Evolutionary conservation across 2,888 invertebrate species (phyloP), one percentile per base, ranked within the genome.

Genomic region (Drosophila subsilvestris): DNA sequence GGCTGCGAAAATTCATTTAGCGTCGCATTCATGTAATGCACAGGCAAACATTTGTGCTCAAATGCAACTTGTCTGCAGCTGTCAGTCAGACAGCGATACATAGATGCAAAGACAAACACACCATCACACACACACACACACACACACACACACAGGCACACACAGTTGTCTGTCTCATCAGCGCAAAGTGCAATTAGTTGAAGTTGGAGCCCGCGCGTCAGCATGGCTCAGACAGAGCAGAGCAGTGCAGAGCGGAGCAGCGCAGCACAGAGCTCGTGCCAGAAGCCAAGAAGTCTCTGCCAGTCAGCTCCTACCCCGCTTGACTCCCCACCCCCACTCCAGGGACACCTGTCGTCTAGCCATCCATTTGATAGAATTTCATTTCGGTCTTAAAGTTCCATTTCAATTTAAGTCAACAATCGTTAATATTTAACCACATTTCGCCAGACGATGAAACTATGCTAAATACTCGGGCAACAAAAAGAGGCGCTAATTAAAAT

Each of bases 151-250:
- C 47, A 67, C 50, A 69, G 45, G 67, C 51, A 43, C 49, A 66
- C 60, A 63, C 66, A 71, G 56, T 67, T 81, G 85, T 84, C 77
- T 80, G 80, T 62, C 79, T 80, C 79, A 83, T 77, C 80, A 86
- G 77, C 78, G 78, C 78, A 82, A 82, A 89, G 89, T 86, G 89
- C 89, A 89, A 89, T 88, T 88, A 88, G 89, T 82, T 86, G 79
- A 87, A 87, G 87, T 79, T 83, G 87, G 20, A 61, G 63, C 67
- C 53, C 79, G 78, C 84, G 83, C 77, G 80, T 78, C 82, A 76
- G 80, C 86, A 81, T 77, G 75, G 65, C 79, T 81, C 79, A 79
- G 71, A 85, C 75, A 75, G 61, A 56, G 74, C 47, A 45, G 53
- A 51, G 58, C 44, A 43, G n/a, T 17, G 17, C 17, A 29, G 20